phyloP scores from a whole-genome alignment of 2,113 vertebrate species.

The Peromyscus maniculatus region DNA sequence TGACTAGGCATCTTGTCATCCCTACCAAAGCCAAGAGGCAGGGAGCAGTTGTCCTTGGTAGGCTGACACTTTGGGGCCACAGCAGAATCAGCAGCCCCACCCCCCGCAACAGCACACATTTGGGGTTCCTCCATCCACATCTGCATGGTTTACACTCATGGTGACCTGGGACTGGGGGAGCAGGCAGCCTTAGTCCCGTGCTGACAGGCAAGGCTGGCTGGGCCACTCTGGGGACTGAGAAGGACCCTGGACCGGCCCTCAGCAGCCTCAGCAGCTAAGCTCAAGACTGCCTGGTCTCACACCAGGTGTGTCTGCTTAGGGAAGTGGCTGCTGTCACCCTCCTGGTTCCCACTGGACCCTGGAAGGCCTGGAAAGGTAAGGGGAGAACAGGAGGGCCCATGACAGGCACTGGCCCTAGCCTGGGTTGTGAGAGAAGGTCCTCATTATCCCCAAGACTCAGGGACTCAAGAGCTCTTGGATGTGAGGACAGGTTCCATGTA shows the following conservation, averaged over 20 bases:
- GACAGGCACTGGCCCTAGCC: not conserved
- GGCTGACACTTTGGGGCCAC: too few relatives aligned
- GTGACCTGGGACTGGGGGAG: not conserved
- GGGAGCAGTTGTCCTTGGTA: not conserved
- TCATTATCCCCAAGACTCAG: not conserved
- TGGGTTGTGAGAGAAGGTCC: too few relatives aligned
- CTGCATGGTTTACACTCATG: not conserved
- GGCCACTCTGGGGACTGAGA: not conserved
- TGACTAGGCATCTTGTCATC: not conserved
- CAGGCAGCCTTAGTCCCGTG: not conserved
- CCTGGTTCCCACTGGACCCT: not conserved
- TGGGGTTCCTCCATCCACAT: not conserved
- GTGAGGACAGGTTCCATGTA: not conserved
- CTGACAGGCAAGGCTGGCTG: not conserved
- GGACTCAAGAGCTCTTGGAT: not conserved
- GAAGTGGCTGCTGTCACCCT: not conserved
- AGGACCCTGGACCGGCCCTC: too few relatives aligned
- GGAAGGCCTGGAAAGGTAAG: not conserved
- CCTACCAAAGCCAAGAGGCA: not conserved
- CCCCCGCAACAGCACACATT: not conserved
- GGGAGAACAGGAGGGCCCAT: not conserved
- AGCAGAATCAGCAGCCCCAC: too few relatives aligned
- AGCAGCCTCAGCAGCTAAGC: not conserved
- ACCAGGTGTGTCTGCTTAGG: not conserved
- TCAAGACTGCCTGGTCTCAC: not conserved